Percentiles rank a stretch among this genome's conserved stretches.
Conservation (phyloP, 2,113 vertebrate species). For the Campylorhamphus procurvoides region DNA sequence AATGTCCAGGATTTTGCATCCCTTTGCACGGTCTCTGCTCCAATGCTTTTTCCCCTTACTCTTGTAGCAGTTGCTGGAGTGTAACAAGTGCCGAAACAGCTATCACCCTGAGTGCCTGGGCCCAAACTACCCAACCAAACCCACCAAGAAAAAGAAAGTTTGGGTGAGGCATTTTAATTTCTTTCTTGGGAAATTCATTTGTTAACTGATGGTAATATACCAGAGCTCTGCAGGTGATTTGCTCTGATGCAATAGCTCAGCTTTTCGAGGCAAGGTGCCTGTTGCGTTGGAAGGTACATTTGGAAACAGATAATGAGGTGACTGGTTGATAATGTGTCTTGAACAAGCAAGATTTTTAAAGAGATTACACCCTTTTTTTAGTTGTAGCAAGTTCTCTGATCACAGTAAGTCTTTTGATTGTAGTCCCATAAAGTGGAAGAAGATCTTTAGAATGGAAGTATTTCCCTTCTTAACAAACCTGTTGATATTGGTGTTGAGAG, state of each 20-base stretch:
- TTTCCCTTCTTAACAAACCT: not conserved
- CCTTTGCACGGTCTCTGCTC: not conserved
- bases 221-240: not conserved
- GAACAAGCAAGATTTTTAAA: not conserved
- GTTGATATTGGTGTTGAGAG: not conserved
- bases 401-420: accelerated
- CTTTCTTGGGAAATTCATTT: not conserved
- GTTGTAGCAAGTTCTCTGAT: not conserved
- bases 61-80: slow-evolving; percentile 91
- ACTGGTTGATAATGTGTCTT: not conserved
- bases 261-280: not conserved
- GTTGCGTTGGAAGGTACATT: accelerated
- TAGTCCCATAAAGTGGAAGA: not conserved
- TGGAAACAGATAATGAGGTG: not conserved
- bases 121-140: slow-evolving; percentile 96
- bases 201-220: accelerated
- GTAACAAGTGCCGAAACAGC: slow-evolving; percentile 99
- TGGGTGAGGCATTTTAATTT: slow-evolving; percentile 82
- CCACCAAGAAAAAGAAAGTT: slow-evolving; percentile 97
- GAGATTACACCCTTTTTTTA: not conserved
- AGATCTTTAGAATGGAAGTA: not conserved
- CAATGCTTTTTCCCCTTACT: not conserved
- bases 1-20: not conserved
- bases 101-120: slow-evolving; percentile 99
- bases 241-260: not conserved